These are phyloP conservation scores for Siderastrea radians DNA, from an alignment of 92 coral and sea anemone species.

Conservation along the genomic window DNA sequence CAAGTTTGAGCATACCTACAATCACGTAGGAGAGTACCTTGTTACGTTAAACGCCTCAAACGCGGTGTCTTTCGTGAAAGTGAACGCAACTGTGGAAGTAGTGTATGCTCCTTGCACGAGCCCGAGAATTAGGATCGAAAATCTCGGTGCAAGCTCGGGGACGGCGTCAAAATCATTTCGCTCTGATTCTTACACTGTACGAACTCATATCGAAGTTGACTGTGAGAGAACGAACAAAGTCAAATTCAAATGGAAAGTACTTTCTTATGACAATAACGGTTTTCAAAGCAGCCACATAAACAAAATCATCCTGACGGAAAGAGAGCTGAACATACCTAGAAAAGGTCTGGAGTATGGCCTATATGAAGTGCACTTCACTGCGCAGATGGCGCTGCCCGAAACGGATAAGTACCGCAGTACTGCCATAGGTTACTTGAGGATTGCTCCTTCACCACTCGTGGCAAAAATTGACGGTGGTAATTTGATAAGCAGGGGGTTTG, in stretches of 20 bases:
- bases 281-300: not conserved
- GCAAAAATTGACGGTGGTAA: constrained; percentile 67
- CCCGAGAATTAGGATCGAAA: constrained; percentile 26
- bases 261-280: constrained; percentile 7
- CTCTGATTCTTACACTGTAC: constrained; percentile 27
- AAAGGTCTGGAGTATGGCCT: constrained; percentile 50
- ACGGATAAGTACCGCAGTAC: constrained; percentile 32
- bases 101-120: constrained; percentile 35
- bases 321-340: constrained; percentile 34
- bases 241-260: constrained; percentile 26
- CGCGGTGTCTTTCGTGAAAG: constrained; percentile 29
- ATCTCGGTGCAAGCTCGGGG: constrained; percentile 12
- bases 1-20: constrained; percentile 38
- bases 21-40: constrained; percentile 23
- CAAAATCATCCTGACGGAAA: constrained; percentile 10
- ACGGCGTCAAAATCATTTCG: constrained; percentile 29
- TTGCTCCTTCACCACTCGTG: constrained; percentile 57
- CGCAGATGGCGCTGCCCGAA: constrained; percentile 40
- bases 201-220: not conserved
- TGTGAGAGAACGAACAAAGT: constrained; percentile 48
- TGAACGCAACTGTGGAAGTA: constrained; percentile 4
- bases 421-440: constrained; percentile 49
- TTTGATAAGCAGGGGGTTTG: constrained; percentile 68
- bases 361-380: constrained; percentile 49
- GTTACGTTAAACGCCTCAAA: constrained; percentile 62